Conservation (phyloP, 2,113 vertebrate genomes). For the Taurulus bubalis region DNA sequence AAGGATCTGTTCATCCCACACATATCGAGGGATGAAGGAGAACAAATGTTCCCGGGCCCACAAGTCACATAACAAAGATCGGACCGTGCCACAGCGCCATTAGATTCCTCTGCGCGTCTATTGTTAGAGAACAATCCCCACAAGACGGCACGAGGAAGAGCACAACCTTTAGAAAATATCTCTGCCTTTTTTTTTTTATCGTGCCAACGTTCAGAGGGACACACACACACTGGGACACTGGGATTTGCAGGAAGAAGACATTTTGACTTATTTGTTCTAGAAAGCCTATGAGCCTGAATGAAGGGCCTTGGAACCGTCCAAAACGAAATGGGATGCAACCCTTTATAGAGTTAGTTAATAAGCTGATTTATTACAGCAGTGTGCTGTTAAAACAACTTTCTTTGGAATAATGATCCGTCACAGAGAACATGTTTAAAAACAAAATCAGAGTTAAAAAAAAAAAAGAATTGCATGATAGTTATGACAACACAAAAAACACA, state of each 20-base stretch:
- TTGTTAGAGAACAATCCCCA: slow-evolving; percentile 62
- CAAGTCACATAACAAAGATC: slow-evolving; percentile 66
- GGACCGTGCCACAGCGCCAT: slow-evolving; percentile 51
- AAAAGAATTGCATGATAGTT: not conserved
- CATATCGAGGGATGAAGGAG: slow-evolving; percentile 68
- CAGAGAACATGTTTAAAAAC: not conserved
- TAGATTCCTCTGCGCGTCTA: slow-evolving; percentile 59
- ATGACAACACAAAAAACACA: not conserved
- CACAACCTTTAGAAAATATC: slow-evolving; percentile 58
- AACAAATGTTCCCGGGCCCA: slow-evolving; percentile 75
- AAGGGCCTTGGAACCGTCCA: not conserved
- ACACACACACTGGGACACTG: not conserved
- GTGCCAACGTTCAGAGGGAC: slow-evolving; percentile 8
- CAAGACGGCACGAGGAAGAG: slow-evolving; percentile 29
- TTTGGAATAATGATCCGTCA: not conserved
- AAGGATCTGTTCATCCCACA: slow-evolving; percentile 70
- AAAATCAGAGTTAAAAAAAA: not conserved
- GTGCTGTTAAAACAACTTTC: not conserved
- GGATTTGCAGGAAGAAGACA: not conserved
- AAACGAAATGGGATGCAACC: not conserved
- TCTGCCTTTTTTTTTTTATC: slow-evolving; percentile 18
- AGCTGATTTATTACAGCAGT: not conserved
- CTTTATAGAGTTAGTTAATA: not conserved
- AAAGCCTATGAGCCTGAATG: not conserved
- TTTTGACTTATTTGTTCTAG: slow-evolving; percentile 1